Conservation (phyloP, 2,888 invertebrate genomes). For the Zootermopsis nevadensis region DNA sequence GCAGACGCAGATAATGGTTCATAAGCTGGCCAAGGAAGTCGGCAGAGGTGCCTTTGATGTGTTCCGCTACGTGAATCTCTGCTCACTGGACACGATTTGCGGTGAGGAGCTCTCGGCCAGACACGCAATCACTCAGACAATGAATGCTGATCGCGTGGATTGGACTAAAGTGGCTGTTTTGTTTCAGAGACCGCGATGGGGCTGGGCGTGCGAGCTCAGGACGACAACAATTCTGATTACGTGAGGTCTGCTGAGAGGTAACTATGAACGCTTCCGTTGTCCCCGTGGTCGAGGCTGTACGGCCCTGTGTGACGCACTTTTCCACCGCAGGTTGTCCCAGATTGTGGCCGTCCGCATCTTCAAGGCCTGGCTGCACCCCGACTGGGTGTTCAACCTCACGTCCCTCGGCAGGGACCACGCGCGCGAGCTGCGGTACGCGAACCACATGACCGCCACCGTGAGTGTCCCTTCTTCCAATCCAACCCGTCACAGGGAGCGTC, state of each 20-base stretch:
- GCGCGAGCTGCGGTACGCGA: background rate
- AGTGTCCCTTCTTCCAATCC: too few relatives aligned
- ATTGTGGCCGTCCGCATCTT: background rate
- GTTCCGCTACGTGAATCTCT: background rate
- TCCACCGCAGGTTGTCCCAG: background rate
- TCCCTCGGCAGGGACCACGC: background rate
- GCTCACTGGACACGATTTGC: background rate
- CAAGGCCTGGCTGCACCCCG: background rate
- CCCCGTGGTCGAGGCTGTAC: too few relatives aligned
- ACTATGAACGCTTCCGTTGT: background rate
- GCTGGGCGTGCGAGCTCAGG: background rate
- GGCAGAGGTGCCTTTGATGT: background rate
- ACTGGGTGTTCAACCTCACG: background rate
- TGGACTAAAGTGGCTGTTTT: too few relatives aligned
- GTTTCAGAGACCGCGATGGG: conserved; percentile 3
- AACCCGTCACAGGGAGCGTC: too few relatives aligned
- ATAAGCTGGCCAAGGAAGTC: background rate
- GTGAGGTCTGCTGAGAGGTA: background rate
- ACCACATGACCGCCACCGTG: too few relatives aligned
- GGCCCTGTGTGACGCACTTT: too few relatives aligned
- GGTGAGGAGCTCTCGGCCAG: background rate
- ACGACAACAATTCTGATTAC: background rate
- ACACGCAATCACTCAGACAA: background rate
- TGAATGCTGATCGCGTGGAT: too few relatives aligned
- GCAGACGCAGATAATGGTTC: background rate